phyloP scores from a whole-genome alignment of 2,888 invertebrate genomes.

The Exephanes ischioxanthus region DNA sequence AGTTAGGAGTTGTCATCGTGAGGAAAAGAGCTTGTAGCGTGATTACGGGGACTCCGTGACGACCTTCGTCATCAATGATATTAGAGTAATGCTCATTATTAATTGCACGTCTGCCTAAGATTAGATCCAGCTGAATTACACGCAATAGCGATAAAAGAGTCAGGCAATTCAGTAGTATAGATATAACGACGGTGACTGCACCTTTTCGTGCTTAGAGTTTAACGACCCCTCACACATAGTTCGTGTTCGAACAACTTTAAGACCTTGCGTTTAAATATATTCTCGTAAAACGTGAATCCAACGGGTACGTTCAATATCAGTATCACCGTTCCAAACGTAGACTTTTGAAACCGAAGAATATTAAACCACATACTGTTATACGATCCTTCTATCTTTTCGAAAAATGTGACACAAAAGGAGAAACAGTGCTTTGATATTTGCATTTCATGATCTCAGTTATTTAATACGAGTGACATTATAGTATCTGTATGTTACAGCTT shows the following conservation, averaged over 20 bases:
- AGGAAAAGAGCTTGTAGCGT: background rate
- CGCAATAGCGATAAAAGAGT: background rate
- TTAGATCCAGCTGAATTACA: background rate
- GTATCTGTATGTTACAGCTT: background rate
- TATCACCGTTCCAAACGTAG: background rate
- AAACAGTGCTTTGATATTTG: background rate
- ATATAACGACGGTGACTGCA: background rate
- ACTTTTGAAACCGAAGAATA: background rate
- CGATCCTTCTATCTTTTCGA: background rate
- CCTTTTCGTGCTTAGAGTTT: slow-evolving; percentile 43
- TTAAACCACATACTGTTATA: slow-evolving; percentile 7
- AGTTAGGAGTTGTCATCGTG: background rate
- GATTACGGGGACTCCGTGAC: background rate
- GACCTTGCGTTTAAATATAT: slow-evolving; percentile 19
- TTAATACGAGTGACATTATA: background rate
- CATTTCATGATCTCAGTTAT: background rate
- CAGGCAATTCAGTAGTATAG: background rate
- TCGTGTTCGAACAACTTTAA: background rate
- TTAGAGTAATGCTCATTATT: background rate
- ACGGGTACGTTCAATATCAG: slow-evolving; percentile 4
- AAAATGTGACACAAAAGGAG: background rate
- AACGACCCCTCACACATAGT: slow-evolving; percentile 20
- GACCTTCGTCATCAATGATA: background rate
- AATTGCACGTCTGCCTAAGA: background rate
- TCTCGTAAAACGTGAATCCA: slow-evolving; percentile 27